phyloP scores from a whole-genome alignment of 2,888 invertebrate genomes.

The Leptopilina syphax region DNA sequence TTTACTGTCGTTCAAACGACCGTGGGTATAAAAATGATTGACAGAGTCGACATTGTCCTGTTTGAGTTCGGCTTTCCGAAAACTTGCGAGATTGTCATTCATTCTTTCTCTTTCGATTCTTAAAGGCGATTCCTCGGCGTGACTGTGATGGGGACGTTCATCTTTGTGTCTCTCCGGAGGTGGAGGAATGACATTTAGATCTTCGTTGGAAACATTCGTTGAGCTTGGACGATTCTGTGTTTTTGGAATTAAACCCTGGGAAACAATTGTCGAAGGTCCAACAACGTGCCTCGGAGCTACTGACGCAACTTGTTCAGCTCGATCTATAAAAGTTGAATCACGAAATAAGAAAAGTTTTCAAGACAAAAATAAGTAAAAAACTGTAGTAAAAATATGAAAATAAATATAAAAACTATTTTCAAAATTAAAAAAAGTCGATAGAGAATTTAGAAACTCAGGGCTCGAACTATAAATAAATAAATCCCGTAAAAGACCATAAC shows the following conservation, averaged over 20 bases:
- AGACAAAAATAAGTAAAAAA: not conserved
- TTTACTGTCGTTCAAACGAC: conserved; percentile 60
- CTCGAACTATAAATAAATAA: too few relatives aligned
- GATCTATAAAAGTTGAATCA: conserved; percentile 63
- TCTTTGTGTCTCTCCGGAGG: conserved; percentile 19
- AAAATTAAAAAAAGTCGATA: too few relatives aligned
- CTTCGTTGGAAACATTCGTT: conserved; percentile 41
- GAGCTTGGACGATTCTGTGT: conserved; percentile 52
- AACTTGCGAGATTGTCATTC: conserved; percentile 45
- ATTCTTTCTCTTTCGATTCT: conserved; percentile 19
- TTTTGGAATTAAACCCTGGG: conserved; percentile 53
- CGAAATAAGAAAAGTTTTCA: not conserved
- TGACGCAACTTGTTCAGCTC: conserved; percentile 71
- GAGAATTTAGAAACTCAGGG: too few relatives aligned
- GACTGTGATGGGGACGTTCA: not conserved
- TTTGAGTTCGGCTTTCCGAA: conserved; percentile 49
- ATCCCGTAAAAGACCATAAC: too few relatives aligned
- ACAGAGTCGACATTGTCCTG: conserved; percentile 59
- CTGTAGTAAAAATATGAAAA: too few relatives aligned
- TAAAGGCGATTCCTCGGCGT: not conserved
- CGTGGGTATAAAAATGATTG: conserved; percentile 67
- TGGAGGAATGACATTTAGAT: conserved; percentile 19
- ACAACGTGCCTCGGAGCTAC: conserved; percentile 53
- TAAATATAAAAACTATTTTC: too few relatives aligned
- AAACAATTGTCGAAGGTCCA: conserved; percentile 48